Evolutionary conservation across 2,797 vertebrate genomes (phyloP).

Genomic region (Fistularia commersonii): DNA sequence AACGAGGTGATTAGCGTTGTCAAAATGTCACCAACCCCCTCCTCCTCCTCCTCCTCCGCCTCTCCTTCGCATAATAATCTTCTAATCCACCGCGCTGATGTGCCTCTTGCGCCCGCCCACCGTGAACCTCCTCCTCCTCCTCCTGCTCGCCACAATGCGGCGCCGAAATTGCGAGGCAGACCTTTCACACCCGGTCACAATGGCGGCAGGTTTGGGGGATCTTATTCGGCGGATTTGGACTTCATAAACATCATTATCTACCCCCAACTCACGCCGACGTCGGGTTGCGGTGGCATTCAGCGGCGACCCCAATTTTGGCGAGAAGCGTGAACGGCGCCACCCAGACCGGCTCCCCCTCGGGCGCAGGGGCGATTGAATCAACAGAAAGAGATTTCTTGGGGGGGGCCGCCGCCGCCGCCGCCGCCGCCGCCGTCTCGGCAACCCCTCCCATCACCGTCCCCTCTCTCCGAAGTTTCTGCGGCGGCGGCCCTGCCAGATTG

Average conservation of each 20-base stretch:
- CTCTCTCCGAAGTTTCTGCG: no score
- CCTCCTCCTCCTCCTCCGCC: slow-evolving; percentile 35
- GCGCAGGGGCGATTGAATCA: slow-evolving; percentile 38
- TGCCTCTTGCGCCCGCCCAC: slow-evolving; percentile 12
- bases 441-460: no score
- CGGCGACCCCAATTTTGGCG: slow-evolving; percentile 58
- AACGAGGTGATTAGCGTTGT: slow-evolving; percentile 60
- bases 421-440: slow-evolving; percentile 71
- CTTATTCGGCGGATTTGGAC: slow-evolving; percentile 64
- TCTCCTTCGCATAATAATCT: slow-evolving; percentile 49
- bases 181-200: slow-evolving; percentile 43
- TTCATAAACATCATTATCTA: slow-evolving; percentile 71
- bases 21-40: slow-evolving; percentile 53
- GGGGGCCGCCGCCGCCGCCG: no score
- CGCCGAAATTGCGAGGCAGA: slow-evolving; percentile 46
- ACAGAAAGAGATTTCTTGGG: slow-evolving; percentile 42
- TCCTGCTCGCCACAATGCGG: slow-evolving; percentile 21
- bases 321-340: slow-evolving; percentile 49
- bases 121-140: slow-evolving; percentile 19
- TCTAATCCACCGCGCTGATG: slow-evolving; percentile 20
- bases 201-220: slow-evolving; percentile 38
- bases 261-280: slow-evolving; percentile 55
- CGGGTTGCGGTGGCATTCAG: slow-evolving; percentile 41
- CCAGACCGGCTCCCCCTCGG: slow-evolving; percentile 8
- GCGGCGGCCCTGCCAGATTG: slow-evolving; percentile 66